Evolutionary conservation across 2,113 vertebrate species (phyloP).

Genomic region (Sapajus apella): DNA sequence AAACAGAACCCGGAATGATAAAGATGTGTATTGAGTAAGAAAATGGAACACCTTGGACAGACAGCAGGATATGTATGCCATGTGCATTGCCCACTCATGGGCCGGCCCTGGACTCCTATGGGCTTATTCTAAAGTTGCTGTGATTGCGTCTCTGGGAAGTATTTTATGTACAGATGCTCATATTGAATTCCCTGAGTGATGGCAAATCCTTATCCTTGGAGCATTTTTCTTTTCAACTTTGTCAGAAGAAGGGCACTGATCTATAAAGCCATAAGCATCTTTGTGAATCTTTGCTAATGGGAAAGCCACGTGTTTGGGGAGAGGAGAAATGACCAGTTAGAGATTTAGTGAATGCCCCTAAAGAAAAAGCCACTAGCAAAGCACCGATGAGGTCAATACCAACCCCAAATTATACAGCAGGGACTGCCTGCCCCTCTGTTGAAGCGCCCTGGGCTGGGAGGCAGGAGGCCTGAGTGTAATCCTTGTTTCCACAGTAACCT

Average conservation of each 20-base stretch:
- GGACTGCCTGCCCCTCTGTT: neutral
- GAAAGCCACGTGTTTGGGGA: neutral
- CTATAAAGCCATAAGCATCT: fast-evolving
- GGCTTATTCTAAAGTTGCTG: neutral
- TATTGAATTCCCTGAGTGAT: neutral
- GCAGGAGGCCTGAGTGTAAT: neutral
- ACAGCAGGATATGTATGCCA: fast-evolving
- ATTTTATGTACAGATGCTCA: fast-evolving
- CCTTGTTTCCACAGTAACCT: neutral
- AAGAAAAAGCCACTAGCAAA: neutral
- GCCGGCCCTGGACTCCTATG: neutral
- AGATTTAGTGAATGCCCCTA: neutral
- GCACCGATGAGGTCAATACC: neutral
- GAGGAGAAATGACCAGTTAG: neutral
- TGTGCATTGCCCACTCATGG: fast-evolving
- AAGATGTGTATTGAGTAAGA: fast-evolving
- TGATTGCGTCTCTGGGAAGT: neutral
- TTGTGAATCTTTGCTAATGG: neutral
- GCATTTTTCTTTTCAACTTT: neutral
- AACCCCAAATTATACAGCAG: neutral
- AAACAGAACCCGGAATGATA: neutral
- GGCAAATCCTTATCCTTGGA: neutral
- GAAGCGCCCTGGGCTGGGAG: neutral
- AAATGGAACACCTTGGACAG: neutral
- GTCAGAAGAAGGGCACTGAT: neutral